Percentiles rank a stretch among this genome's conserved stretches.
Evolutionary conservation across 1,140 invertebrate species (phyloP).

Genomic region (Akabosia matsudoensis): DNA sequence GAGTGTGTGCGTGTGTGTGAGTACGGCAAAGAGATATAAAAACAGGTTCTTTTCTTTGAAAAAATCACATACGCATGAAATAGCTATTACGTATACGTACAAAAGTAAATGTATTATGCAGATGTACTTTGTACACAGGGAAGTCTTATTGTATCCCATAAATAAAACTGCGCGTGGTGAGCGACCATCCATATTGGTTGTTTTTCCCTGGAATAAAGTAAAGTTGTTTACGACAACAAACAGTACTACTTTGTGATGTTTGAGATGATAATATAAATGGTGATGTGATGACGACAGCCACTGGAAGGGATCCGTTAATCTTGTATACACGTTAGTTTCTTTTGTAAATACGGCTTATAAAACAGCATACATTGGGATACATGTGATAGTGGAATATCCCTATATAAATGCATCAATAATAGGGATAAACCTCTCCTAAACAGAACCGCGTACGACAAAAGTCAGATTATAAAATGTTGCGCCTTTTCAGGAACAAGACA

Average conservation of each 20-base stretch:
- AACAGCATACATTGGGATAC: no score
- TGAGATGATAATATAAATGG: conserved; percentile 3
- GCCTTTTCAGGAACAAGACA: neutral
- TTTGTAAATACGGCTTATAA: neutral
- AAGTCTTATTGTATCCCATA: neutral
- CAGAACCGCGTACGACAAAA: neutral
- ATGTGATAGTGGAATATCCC: no score
- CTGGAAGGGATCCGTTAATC: conserved; percentile 10
- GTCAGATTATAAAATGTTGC: neutral
- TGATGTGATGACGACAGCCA: neutral
- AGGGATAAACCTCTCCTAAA: no score
- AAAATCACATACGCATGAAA: no score
- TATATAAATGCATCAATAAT: neutral
- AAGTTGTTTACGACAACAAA: conserved; percentile 17
- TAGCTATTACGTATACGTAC: no score
- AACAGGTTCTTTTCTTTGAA: no score
- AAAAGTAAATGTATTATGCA: no score
- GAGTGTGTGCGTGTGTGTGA: neutral
- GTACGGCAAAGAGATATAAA: neutral
- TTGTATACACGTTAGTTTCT: neutral
- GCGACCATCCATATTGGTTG: neutral
- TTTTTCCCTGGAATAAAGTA: neutral
- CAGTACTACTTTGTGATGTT: neutral
- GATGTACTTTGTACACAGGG: neutral
- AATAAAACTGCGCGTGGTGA: conserved; percentile 1